Evolutionary conservation across 2,797 vertebrate genomes (phyloP), one percentile per base, ranked within the genome.

Genomic region (Synanceia verrucosa): DNA sequence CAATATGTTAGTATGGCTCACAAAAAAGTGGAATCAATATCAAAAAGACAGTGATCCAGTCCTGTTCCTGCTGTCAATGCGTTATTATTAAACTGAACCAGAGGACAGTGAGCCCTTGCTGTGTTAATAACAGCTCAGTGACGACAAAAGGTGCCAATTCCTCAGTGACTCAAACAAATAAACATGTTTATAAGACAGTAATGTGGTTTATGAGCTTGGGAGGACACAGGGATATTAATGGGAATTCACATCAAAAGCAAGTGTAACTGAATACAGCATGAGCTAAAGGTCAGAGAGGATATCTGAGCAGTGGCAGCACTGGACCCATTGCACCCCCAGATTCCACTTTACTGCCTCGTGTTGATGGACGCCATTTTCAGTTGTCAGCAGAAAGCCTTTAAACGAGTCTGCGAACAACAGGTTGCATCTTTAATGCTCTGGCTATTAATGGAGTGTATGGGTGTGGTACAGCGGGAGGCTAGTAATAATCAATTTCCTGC

Each of bases 401-500:
- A 76, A 74, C 47, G 56, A 82, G 77, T 70, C 81, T 39, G 65
- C 9, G 19, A 82, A 87, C 90, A 90, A 93, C 93, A 92, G 81
- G 90, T 88, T 68, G 48, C 56, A 70, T 84, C 83, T 89, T 92
- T 92, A 92, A 94, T 88, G 87, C 73, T 78, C 81, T 70, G 76
- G 81, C 83, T 86, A 87, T 90, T 93, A 93, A 94, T 91, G 88
- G 84, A 90, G 82, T 86, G 83, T 70, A 71, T 41, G 81, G 84
- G 84, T 82, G 86, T 89, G 87, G 79, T 80, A 76, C 84, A 36
- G 88, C 67, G 34, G 88, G 88, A 88, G 90, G 87, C 89, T 92
- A 90, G 90, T 88, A 89, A 92, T 93, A 94, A 94, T 94, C 92
- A 88, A 93, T 94, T 94, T 92, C 90, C 91, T 90, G 88, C 92